These are phyloP conservation scores for Drosophila sechellia DNA, from an alignment of 1,140 invertebrate genomes.

Conservation along the genomic window DNA sequence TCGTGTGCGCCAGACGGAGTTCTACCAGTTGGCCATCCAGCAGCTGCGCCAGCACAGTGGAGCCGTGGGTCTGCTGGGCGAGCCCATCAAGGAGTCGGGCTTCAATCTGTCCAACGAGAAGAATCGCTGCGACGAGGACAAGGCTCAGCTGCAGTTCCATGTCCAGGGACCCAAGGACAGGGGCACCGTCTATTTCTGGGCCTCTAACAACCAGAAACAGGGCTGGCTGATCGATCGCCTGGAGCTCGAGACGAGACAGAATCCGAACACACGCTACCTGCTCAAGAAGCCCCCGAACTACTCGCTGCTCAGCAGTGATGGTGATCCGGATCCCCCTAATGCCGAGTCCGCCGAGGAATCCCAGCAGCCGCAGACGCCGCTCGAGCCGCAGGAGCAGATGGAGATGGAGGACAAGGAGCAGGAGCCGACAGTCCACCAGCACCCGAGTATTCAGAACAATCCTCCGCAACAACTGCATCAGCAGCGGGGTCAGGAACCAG, in stretches of 20 bases:
- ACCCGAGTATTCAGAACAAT: constrained; percentile 12
- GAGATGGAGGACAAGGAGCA: neutral
- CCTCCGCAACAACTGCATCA: constrained; percentile 14
- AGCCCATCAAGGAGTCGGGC: constrained; percentile 87
- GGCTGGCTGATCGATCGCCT: constrained; percentile 66
- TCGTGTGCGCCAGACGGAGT: constrained; percentile 84
- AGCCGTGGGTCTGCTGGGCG: constrained; percentile 86
- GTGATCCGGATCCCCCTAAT: neutral
- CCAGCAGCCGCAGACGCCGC: neutral
- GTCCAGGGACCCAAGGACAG: constrained; percentile 85
- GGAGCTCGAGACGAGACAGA: constrained; percentile 61
- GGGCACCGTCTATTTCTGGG: constrained; percentile 69
- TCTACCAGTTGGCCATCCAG: constrained; percentile 86
- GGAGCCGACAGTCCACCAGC: neutral
- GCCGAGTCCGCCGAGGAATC: neutral
- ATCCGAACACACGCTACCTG: constrained; percentile 65
- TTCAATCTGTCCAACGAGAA: constrained; percentile 86
- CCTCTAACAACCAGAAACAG: constrained; percentile 36
- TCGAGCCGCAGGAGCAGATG: neutral
- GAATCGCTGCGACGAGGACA: constrained; percentile 85
- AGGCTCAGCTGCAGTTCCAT: constrained; percentile 86
- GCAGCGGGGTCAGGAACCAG: constrained; percentile 24
- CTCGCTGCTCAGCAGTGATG: constrained; percentile 2
- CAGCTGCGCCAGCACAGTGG: constrained; percentile 85
- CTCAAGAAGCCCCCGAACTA: constrained; percentile 42